Evolutionary conservation across 1,140 invertebrate species (phyloP).

Genomic region (Idris sp.): DNA sequence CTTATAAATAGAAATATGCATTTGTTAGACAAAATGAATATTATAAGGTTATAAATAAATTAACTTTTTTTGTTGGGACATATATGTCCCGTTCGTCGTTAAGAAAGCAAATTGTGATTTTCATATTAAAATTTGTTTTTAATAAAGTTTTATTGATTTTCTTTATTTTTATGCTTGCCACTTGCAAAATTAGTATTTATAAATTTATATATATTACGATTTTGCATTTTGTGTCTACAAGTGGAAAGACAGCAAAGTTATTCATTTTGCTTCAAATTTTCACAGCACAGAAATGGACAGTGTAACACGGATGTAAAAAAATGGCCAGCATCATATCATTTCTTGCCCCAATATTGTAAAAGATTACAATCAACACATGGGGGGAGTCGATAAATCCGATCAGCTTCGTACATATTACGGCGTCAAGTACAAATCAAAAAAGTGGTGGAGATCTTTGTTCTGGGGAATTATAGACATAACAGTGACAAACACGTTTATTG

Average conservation of each 20-base stretch:
- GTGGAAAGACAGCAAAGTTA: constrained; percentile 14
- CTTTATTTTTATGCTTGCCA: no score
- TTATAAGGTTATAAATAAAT: no score
- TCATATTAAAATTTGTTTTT: no score
- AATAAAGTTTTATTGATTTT: no score
- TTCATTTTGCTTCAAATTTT: constrained; percentile 31
- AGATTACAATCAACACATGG: constrained; percentile 11
- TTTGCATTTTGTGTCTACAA: no score
- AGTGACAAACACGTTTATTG: constrained; percentile 1
- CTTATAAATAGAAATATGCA: no score
- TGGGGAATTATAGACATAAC: constrained; percentile 7
- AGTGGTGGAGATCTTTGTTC: constrained; percentile 4
- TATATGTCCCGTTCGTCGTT: no score
- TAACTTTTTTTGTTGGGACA: no score
- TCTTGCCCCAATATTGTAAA: constrained; percentile 9
- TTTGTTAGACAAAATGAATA: no score
- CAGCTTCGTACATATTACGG: constrained; percentile 1
- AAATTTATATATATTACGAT: no score
- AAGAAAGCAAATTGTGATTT: no score
- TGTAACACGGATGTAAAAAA: constrained; percentile 14
- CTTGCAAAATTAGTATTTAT: no score
- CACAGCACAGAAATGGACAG: constrained; percentile 9
- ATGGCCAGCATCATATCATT: not conserved
- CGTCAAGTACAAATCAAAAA: constrained; percentile 1
- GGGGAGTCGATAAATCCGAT: constrained; percentile 9